These are phyloP conservation scores for Agrochola circellaris DNA, from an alignment of 2,888 invertebrate species.

Conservation along the genomic window DNA sequence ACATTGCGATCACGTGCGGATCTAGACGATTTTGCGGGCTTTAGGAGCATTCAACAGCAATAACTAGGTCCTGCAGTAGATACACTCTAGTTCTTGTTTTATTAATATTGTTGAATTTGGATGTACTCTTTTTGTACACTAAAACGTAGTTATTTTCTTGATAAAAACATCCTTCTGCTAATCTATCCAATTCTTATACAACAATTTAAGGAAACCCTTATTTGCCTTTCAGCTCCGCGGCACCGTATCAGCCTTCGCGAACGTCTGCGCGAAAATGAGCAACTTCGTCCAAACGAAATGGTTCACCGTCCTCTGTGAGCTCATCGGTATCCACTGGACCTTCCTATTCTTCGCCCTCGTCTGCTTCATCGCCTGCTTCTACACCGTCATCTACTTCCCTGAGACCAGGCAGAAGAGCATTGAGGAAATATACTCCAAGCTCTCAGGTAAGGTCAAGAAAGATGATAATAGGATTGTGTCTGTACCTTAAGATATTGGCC, in stretches of 20 bases:
- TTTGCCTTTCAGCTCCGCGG: slow-evolving; percentile 81
- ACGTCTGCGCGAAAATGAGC: slow-evolving; percentile 86
- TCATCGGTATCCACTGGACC: slow-evolving; percentile 86
- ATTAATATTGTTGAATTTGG: too few species aligned
- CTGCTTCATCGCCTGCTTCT: slow-evolving; percentile 81
- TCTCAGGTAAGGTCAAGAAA: slow-evolving; percentile 74
- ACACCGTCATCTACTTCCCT: slow-evolving; percentile 81
- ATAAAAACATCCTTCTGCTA: neutral
- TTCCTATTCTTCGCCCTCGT: slow-evolving; percentile 84
- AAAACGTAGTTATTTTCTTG: neutral
- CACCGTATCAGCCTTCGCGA: slow-evolving; percentile 85
- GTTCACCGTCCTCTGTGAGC: slow-evolving; percentile 82
- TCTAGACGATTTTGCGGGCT: too few species aligned
- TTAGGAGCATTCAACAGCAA: too few species aligned
- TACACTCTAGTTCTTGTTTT: too few species aligned
- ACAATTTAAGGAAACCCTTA: neutral
- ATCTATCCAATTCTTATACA: neutral
- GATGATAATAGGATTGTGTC: slow-evolving; percentile 72
- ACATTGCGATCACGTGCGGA: too few species aligned
- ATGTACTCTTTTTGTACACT: too few species aligned
- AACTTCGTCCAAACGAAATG: slow-evolving; percentile 88
- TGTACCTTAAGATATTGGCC: slow-evolving; percentile 64
- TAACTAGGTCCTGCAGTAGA: too few species aligned
- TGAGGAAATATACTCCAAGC: slow-evolving; percentile 84
- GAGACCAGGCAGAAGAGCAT: slow-evolving; percentile 85